Evolutionary conservation across 2,113 vertebrate species (phyloP).

Genomic region (Saccopteryx leptura): DNA sequence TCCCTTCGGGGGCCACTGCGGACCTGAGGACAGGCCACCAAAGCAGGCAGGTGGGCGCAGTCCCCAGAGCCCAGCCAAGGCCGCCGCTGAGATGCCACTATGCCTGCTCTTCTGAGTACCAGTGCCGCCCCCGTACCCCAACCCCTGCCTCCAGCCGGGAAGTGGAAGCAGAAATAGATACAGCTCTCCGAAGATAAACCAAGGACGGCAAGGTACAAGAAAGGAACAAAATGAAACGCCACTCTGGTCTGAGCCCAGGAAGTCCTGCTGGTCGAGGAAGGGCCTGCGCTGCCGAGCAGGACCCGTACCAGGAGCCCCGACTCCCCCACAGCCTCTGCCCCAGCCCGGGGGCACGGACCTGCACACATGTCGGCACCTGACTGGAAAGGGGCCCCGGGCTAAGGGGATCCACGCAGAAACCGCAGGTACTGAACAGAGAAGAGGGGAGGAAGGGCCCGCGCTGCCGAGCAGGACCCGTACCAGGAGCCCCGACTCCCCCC

Average conservation of each 20-base stretch:
- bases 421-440: not conserved
- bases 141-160: conserved; percentile 28
- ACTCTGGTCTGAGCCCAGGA: not conserved
- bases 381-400: not conserved
- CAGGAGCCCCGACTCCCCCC: too few species aligned
- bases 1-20: not conserved
- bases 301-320: not conserved
- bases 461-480: too few species aligned
- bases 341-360: too few species aligned
- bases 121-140: not conserved
- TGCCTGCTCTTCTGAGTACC: not conserved
- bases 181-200: conserved; percentile 67
- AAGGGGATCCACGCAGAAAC: not conserved
- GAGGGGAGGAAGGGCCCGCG: too few species aligned
- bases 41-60: not conserved
- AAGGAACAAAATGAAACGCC: not conserved
- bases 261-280: not conserved
- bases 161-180: conserved; percentile 60
- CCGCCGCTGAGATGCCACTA: not conserved
- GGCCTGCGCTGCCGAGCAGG: not conserved
- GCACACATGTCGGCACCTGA: accelerated
- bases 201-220: conserved; percentile 46
- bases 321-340: not conserved
- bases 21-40: not conserved
- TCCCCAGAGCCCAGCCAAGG: not conserved